These are phyloP conservation scores for Acanthis flammea DNA, from an alignment of 2,797 vertebrate genomes.

Conservation along the genomic window DNA sequence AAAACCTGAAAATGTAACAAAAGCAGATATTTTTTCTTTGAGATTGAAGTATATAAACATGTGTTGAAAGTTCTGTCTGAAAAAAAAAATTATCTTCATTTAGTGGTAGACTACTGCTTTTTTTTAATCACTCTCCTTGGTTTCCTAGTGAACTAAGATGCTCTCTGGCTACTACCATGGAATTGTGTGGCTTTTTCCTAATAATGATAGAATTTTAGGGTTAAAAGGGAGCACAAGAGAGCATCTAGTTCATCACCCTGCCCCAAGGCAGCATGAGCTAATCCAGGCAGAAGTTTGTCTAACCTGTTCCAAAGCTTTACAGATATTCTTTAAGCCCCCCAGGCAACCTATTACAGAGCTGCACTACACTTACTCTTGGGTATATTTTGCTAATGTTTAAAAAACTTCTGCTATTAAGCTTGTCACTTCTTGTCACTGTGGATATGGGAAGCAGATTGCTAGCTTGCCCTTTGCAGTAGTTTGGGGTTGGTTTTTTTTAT, in stretches of 20 bases:
- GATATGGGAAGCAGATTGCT: constrained; percentile 1
- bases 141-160: background rate
- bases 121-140: background rate
- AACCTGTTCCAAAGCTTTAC: constrained; percentile 45
- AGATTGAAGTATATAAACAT: background rate
- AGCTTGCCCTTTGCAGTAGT: background rate
- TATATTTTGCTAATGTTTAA: background rate
- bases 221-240: constrained; percentile 9
- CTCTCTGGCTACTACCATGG: background rate
- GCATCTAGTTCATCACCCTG: constrained; percentile 37
- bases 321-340: constrained; percentile 23
- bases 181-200: background rate
- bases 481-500: background rate
- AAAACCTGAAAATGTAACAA: background rate
- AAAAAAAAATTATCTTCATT: background rate
- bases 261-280: constrained; percentile 46
- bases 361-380: background rate
- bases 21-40: background rate
- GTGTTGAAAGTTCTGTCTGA: background rate
- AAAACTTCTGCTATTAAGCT: background rate
- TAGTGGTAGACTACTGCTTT: background rate
- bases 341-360: constrained; percentile 14
- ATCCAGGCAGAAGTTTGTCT: constrained; percentile 51
- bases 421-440: background rate
- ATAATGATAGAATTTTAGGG: background rate